A percentile compares a stretch with the other conserved stretches of the same genome.
These are phyloP conservation scores for Ephialtes manifestator DNA, from an alignment of 2,888 invertebrate species.

Conservation along the genomic window DNA sequence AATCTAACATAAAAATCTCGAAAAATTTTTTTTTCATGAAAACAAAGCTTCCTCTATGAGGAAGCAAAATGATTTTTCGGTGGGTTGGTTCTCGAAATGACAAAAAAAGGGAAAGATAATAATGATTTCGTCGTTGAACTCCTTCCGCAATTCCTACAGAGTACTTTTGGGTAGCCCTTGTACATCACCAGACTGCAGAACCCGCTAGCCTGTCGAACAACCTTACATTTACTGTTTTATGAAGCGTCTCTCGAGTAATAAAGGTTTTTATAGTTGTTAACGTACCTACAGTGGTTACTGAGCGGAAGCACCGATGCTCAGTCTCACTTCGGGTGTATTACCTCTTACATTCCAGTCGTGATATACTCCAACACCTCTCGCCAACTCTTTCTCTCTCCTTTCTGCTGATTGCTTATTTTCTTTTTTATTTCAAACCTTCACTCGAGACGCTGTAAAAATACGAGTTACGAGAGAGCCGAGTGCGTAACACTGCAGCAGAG, in stretches of 20 bases:
- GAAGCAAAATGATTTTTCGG: too few species aligned
- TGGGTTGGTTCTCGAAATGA: too few species aligned
- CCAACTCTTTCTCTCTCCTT: constrained; percentile 13
- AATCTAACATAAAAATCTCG: too few species aligned
- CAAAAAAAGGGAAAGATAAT: background rate
- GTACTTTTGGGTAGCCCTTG: background rate
- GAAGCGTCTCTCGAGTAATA: constrained; percentile 30
- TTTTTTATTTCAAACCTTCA: constrained; percentile 7
- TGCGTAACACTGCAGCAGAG: constrained; percentile 17
- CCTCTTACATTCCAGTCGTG: constrained; percentile 14
- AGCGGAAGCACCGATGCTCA: constrained; percentile 29
- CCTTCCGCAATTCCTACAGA: background rate
- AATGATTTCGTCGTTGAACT: background rate
- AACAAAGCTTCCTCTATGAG: too few species aligned
- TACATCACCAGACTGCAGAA: constrained; percentile 21
- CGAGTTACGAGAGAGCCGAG: constrained; percentile 18
- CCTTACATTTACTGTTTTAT: constrained; percentile 49
- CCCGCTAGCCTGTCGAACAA: background rate
- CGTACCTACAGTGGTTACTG: constrained; percentile 4
- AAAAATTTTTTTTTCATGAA: too few species aligned
- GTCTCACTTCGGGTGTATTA: constrained; percentile 26
- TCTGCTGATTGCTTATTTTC: background rate
- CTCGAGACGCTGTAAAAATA: constrained; percentile 32
- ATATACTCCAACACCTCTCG: constrained; percentile 13
- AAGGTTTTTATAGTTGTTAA: constrained; percentile 41